phyloP scores from a whole-genome alignment of 2,113 vertebrate genomes.

The Lagopus muta region DNA sequence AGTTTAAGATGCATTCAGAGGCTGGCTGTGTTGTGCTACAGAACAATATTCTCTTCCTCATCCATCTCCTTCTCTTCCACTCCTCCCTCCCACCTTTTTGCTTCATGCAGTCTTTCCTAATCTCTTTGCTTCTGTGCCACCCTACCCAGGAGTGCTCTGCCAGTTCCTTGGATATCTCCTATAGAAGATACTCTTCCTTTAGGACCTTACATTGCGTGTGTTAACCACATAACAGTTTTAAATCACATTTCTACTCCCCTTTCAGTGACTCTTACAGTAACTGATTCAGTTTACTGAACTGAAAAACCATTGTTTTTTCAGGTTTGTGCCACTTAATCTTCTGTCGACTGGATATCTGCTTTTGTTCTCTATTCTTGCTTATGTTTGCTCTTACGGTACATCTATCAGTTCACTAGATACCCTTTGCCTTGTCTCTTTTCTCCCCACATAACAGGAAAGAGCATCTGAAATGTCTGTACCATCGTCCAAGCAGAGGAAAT shows the following conservation, averaged over 20 bases:
- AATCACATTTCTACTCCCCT: neutral
- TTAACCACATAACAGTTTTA: neutral
- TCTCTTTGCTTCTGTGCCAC: slow-evolving; percentile 13
- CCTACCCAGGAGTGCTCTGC: slow-evolving; percentile 7
- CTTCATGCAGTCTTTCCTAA: neutral
- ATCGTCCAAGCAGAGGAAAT: neutral
- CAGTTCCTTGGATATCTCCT: neutral
- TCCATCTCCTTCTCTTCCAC: neutral
- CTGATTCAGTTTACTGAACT: neutral
- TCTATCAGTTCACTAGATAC: neutral
- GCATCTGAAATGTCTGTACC: neutral
- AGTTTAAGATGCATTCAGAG: slow-evolving; percentile 28
- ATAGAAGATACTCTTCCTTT: neutral
- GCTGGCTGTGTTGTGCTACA: slow-evolving; percentile 14
- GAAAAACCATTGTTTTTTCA: neutral
- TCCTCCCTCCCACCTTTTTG: neutral
- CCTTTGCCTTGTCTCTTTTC: neutral
- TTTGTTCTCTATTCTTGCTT: neutral
- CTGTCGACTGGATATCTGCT: neutral
- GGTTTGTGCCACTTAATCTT: neutral
- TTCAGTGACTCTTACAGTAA: neutral
- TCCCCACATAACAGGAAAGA: neutral
- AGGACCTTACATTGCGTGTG: neutral
- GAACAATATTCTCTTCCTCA: slow-evolving; percentile 23
- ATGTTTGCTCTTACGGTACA: neutral